Evolutionary conservation across 2,888 invertebrate genomes (phyloP).

Genomic region (Hirtodrosophila histrioides): DNA sequence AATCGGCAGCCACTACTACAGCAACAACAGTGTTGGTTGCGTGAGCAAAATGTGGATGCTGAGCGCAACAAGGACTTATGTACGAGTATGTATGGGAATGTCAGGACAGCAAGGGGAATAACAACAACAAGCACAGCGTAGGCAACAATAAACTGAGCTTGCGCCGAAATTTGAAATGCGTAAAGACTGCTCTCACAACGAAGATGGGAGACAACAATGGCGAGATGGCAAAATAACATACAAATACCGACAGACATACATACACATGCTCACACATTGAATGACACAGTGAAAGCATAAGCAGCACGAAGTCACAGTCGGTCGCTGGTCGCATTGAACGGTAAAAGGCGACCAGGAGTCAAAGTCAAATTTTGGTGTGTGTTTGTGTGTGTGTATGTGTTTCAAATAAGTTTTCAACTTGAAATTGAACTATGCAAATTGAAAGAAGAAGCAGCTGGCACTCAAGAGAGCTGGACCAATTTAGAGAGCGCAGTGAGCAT

Average conservation of each 20-base stretch:
- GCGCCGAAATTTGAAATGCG: conserved; percentile 68
- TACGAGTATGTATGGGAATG: conserved; percentile 42
- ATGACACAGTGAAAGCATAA: conserved; percentile 12
- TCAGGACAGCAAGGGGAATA: conserved; percentile 40
- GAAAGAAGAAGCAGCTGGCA: conserved; percentile 51
- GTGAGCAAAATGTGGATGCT: conserved; percentile 52
- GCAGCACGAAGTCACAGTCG: conserved; percentile 37
- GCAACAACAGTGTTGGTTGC: conserved; percentile 13
- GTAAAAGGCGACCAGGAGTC: conserved; percentile 44
- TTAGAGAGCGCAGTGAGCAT: conserved; percentile 62
- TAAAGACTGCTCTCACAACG: conserved; percentile 54
- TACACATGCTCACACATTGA: conserved; percentile 20
- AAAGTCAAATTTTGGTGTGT: conserved; percentile 53
- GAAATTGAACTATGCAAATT: conserved; percentile 71
- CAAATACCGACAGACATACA: conserved; percentile 25
- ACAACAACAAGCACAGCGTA: conserved; percentile 43
- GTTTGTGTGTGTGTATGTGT: conserved; percentile 22
- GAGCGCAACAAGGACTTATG: conserved; percentile 74
- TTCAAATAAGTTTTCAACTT: conserved; percentile 69
- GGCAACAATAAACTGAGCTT: conserved; percentile 79
- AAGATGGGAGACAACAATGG: conserved; percentile 65
- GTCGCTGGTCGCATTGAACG: conserved; percentile 44
- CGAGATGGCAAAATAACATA: conserved; percentile 39
- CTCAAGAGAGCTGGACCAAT: conserved; percentile 56
- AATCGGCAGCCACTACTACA: conserved; percentile 18